A percentile compares a stretch with the other conserved stretches of the same genome.
phyloP scores from a whole-genome alignment of 2,888 invertebrate species.

The Mesorhabditis spiculigera region DNA sequence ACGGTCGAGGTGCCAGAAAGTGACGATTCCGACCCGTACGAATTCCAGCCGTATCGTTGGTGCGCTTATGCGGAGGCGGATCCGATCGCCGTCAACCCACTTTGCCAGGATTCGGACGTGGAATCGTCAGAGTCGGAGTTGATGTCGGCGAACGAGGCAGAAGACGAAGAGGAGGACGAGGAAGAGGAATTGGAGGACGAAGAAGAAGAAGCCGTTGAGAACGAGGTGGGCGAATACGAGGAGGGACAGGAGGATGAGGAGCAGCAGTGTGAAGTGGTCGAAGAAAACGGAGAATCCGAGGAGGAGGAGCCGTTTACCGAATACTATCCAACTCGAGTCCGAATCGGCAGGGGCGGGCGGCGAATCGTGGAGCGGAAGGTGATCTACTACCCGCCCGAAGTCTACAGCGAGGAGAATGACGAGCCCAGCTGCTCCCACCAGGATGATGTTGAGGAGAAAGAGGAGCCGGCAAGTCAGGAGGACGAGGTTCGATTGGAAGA shows the following conservation, averaged over 20 bases:
- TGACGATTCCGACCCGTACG: conserved; percentile 22
- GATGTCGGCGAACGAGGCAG: background rate
- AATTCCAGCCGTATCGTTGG: conserved; percentile 40
- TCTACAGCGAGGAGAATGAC: background rate
- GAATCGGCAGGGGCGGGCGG: conserved; percentile 44
- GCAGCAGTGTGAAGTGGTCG: background rate
- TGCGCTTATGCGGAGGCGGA: conserved; percentile 37
- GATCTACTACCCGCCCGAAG: background rate
- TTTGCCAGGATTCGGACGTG: background rate
- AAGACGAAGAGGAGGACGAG: background rate
- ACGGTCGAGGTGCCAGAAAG: conserved; percentile 10
- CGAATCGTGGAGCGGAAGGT: conserved; percentile 30
- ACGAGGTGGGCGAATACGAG: background rate
- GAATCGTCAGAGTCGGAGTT: background rate
- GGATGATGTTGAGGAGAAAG: background rate
- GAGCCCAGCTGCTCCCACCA: background rate
- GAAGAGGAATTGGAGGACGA: background rate
- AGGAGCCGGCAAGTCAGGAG: background rate
- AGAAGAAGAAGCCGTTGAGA: background rate
- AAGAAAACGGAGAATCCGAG: background rate
- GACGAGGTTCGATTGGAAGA: background rate
- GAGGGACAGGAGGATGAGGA: background rate
- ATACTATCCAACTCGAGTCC: conserved; percentile 20
- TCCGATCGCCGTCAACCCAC: conserved; percentile 8
- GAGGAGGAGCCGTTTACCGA: background rate